A percentile compares a stretch with the other conserved stretches of the same genome.
Evolutionary conservation across 2,113 vertebrate species (phyloP).

Genomic region (Anguilla rostrata): DNA sequence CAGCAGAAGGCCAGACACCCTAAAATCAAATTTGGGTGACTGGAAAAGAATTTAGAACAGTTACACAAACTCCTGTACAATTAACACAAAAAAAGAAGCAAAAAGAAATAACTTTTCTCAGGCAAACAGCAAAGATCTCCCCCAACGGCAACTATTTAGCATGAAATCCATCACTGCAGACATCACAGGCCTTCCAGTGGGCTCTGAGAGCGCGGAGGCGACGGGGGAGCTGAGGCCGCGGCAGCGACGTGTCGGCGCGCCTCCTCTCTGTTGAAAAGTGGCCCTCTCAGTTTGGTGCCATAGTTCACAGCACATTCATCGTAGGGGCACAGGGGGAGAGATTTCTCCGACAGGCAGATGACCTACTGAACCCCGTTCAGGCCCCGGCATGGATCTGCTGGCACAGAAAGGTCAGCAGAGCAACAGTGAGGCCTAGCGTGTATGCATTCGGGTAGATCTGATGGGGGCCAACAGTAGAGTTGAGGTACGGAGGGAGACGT

Average conservation of each 20-base stretch:
- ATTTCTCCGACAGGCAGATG: neutral
- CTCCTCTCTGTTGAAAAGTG: slow-evolving; percentile 20
- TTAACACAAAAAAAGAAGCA: neutral
- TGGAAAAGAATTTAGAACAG: neutral
- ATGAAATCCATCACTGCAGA: neutral
- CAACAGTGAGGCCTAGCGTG: neutral
- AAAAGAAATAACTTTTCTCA: neutral
- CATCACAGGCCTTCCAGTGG: neutral
- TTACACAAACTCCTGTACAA: neutral
- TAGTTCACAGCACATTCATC: slow-evolving; percentile 33
- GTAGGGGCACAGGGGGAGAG: neutral
- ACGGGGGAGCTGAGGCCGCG: neutral
- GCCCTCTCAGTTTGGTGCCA: slow-evolving; percentile 29
- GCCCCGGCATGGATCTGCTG: neutral
- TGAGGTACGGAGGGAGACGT: neutral
- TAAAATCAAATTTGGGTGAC: neutral
- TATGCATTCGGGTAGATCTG: neutral
- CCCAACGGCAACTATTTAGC: neutral
- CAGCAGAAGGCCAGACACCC: neutral
- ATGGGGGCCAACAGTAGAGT: neutral
- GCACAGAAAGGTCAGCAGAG: neutral
- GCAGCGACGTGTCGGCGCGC: neutral
- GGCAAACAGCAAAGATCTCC: slow-evolving; percentile 5
- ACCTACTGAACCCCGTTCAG: neutral
- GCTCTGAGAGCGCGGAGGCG: neutral